Conservation (phyloP, 2,888 invertebrate species). For the Pollenia amentaria region DNA sequence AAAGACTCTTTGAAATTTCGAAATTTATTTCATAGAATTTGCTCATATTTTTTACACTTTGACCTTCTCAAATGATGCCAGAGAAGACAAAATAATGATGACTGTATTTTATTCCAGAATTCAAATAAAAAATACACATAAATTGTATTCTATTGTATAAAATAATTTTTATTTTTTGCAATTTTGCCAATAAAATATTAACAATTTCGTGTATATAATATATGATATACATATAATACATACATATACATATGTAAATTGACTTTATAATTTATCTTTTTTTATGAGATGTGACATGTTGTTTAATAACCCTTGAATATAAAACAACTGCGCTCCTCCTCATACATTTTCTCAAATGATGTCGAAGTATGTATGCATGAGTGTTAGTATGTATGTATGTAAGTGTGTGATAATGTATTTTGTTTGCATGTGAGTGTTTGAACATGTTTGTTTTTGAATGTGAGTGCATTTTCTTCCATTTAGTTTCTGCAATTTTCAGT, state of each 20-base stretch:
- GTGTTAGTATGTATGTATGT: background rate
- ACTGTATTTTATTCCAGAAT: too few relatives aligned
- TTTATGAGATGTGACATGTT: slow-evolving; percentile 57
- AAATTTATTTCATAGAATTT: background rate
- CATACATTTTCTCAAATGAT: background rate
- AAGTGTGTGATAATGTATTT: background rate
- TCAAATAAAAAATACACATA: background rate
- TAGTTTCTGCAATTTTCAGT: slow-evolving; percentile 26
- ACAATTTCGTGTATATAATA: background rate
- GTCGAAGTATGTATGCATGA: background rate
- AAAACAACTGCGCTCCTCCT: slow-evolving; percentile 38
- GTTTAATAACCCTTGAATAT: slow-evolving; percentile 68
- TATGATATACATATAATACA: background rate
- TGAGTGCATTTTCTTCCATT: slow-evolving; percentile 16
- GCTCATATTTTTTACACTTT: background rate
- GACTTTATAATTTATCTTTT: slow-evolving; percentile 55
- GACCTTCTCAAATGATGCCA: slow-evolving; percentile 7
- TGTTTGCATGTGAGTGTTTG: background rate
- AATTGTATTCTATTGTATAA: background rate
- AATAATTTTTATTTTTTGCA: slow-evolving; percentile 2
- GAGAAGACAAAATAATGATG: background rate
- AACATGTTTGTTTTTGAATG: background rate
- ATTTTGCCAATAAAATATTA: slow-evolving; percentile 42
- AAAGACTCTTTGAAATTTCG: too few relatives aligned
- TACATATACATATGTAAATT: slow-evolving; percentile 7